Base-by-base conservation (phyloP, 2,888 invertebrate genomes). In the Leptopilina syphax region DNA sequence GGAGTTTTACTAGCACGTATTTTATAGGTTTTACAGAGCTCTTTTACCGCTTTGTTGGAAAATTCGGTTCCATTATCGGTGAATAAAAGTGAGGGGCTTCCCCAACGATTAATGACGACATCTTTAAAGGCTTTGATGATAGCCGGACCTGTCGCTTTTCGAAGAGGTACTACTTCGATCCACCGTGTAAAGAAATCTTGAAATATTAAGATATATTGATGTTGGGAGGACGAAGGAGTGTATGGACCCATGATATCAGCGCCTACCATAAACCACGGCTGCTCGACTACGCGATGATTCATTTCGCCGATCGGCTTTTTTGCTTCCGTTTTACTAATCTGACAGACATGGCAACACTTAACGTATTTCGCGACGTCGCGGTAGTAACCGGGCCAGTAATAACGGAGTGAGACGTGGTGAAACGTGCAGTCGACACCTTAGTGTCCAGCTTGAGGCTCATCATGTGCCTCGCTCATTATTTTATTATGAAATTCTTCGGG, bases 231-330 rank as follows among this genome's bases (percentile, higher is more conserved):
- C 6, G 80, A 83, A 0, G 70, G 41, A 0, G 86, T 86, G 1
- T 84, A 80, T 0, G 86, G 86, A 7, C 85, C 86, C 83, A 85
- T 44, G 44, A 44, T n/a, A n/a, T n/a, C n/a, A n/a, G n/a, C n/a
- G n/a, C n/a, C n/a, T n/a, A n/a, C n/a, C n/a, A n/a, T n/a, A n/a
- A n/a, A n/a, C n/a, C n/a, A n/a, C n/a, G n/a, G n/a, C n/a, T n/a
- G n/a, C n/a, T n/a, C n/a, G n/a, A n/a, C n/a, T n/a, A n/a, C n/a
- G n/a, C n/a, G n/a, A n/a, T n/a, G n/a, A n/a, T n/a, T n/a, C n/a
- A n/a, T n/a, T n/a, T n/a, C n/a, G n/a, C n/a, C n/a, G n/a, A n/a
- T n/a, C n/a, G n/a, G n/a, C n/a, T n/a, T n/a, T n/a, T n/a, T n/a
- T n/a, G n/a, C n/a, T n/a, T n/a, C n/a, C n/a, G n/a, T n/a, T n/a